Evolutionary conservation across 2,797 vertebrate genomes (phyloP).

Genomic region (Crax fasciolata): DNA sequence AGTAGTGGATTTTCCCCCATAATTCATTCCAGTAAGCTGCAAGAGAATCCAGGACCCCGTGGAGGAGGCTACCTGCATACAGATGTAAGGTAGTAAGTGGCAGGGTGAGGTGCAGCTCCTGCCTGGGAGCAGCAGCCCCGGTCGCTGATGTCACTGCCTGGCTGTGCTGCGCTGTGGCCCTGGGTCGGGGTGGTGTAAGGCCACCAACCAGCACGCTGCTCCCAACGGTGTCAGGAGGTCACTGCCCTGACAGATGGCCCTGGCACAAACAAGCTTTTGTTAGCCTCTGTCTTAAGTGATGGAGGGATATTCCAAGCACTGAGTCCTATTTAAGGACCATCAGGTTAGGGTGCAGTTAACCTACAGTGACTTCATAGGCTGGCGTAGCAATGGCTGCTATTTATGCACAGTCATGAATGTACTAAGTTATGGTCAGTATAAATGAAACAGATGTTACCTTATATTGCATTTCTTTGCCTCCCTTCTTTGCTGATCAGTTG

Average conservation of each 20-base stretch:
- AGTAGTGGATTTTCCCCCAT: background rate
- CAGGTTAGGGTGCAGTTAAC: background rate
- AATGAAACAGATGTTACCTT: conserved; percentile 30
- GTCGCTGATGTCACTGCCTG: rapidly evolving
- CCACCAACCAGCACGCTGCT: background rate
- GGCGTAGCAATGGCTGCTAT: background rate
- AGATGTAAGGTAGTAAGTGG: background rate
- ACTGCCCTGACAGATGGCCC: background rate
- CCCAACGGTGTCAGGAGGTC: background rate
- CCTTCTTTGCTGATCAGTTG: background rate
- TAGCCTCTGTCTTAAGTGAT: background rate
- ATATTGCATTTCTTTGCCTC: conserved; percentile 15
- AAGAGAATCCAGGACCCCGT: rapidly evolving
- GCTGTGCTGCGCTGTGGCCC: background rate
- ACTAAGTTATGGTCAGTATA: background rate
- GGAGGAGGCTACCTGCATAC: background rate
- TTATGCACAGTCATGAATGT: background rate
- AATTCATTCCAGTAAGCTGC: background rate
- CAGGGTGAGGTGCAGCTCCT: rapidly evolving
- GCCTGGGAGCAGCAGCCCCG: background rate
- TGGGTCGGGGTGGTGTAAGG: background rate
- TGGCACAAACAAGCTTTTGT: background rate
- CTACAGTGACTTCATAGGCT: background rate
- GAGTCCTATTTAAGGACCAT: background rate
- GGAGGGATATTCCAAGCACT: background rate